Conservation (phyloP, 2,888 invertebrate genomes). For the Mythimna vitellina region DNA sequence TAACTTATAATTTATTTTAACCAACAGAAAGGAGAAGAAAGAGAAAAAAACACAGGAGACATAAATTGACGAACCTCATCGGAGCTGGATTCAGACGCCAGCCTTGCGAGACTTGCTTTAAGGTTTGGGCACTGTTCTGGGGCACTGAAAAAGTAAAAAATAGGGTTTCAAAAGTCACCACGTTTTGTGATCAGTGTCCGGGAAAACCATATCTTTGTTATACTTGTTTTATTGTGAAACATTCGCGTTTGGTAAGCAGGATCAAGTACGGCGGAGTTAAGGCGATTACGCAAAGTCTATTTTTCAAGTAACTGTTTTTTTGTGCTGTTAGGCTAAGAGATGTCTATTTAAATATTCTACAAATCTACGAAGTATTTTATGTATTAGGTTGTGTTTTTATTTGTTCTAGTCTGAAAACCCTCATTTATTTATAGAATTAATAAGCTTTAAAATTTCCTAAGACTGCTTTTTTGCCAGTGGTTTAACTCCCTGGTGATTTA, state of each 20-base stretch:
- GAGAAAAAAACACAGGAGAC: constrained; percentile 18
- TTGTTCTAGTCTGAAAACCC: constrained; percentile 17
- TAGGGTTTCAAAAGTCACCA: constrained; percentile 58
- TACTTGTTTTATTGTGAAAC: constrained; percentile 54
- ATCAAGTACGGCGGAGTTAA: background rate
- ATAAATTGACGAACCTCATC: constrained; percentile 55
- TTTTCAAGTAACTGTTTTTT: background rate
- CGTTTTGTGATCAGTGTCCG: constrained; percentile 64
- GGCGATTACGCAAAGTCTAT: background rate
- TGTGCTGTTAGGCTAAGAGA: background rate
- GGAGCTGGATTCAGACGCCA: constrained; percentile 50
- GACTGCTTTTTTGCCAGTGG: constrained; percentile 14
- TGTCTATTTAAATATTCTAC: background rate
- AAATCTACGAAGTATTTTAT: constrained; percentile 3
- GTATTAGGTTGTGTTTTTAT: constrained; percentile 8
- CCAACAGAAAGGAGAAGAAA: constrained; percentile 14
- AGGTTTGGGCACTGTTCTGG: constrained; percentile 56
- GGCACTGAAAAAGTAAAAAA: constrained; percentile 59
- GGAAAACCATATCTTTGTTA: constrained; percentile 58
- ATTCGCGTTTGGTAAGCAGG: background rate
- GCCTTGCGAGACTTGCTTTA: constrained; percentile 65
- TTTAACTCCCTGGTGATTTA: background rate
- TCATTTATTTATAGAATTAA: background rate
- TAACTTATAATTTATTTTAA: background rate
- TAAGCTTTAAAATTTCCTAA: constrained; percentile 10